Conservation (phyloP, 2,797 vertebrate species). For the Crax fasciolata region DNA sequence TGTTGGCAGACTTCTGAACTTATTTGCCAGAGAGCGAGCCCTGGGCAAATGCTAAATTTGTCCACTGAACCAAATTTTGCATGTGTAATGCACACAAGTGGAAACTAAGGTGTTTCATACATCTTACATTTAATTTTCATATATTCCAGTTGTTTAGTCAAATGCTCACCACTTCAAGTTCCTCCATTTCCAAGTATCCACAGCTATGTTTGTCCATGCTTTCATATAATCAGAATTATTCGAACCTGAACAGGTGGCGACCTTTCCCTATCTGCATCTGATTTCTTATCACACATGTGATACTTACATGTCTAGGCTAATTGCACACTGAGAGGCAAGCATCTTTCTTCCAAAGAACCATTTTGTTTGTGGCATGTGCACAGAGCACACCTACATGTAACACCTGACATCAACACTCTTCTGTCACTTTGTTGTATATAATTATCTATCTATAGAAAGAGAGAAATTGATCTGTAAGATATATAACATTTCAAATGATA, state of each 20-base stretch:
- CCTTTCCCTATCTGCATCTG: background rate
- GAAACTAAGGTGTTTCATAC: background rate
- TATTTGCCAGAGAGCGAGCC: background rate
- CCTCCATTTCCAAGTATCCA: background rate
- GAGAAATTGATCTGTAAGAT: background rate
- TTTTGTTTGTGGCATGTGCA: constrained; percentile 30
- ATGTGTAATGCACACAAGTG: background rate
- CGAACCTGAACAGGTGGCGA: background rate
- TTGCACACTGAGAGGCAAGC: background rate
- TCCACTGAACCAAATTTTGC: constrained; percentile 6
- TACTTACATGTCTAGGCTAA: background rate
- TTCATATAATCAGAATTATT: background rate
- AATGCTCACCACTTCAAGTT: background rate
- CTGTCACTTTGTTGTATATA: constrained; percentile 42
- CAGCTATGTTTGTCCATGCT: background rate
- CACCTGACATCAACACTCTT: constrained; percentile 42
- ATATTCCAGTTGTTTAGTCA: background rate
- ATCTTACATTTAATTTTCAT: background rate
- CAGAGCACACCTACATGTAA: background rate
- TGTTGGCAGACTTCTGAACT: background rate
- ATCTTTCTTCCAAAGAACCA: constrained; percentile 21
- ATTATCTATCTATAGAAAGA: fast-evolving
- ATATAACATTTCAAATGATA: background rate
- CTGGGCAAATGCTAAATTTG: background rate
- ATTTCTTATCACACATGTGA: background rate